phyloP scores from a whole-genome alignment of 2,888 invertebrate species.

The Troglohyphantes excavatus region DNA sequence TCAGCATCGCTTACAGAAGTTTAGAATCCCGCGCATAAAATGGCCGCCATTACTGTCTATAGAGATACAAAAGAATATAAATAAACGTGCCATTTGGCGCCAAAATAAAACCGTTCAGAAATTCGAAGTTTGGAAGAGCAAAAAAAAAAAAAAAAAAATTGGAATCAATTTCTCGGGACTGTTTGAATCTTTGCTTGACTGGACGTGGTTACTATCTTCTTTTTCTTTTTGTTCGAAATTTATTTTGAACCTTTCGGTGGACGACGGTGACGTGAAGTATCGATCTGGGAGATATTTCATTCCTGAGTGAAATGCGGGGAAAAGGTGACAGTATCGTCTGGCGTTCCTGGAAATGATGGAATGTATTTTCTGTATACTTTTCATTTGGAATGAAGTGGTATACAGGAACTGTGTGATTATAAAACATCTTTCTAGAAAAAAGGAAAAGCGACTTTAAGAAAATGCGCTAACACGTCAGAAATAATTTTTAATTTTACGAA shows the following conservation, averaged over 20 bases:
- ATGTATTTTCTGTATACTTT: background rate
- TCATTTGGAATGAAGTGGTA: too few relatives aligned
- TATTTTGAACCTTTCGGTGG: background rate
- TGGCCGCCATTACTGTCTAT: background rate
- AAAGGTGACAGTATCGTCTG: background rate
- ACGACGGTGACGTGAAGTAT: conserved; percentile 3
- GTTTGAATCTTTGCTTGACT: background rate
- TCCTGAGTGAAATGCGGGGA: background rate
- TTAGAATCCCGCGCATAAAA: background rate
- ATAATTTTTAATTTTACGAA: too few relatives aligned
- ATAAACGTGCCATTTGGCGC: background rate
- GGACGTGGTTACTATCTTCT: background rate
- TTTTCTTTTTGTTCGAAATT: background rate
- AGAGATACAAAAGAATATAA: background rate
- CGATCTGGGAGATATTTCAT: background rate
- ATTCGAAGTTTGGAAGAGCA: too few relatives aligned
- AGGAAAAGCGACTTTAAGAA: too few relatives aligned
- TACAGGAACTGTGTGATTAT: too few relatives aligned
- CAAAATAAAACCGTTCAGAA: background rate
- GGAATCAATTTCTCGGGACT: background rate
- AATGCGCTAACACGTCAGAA: too few relatives aligned
- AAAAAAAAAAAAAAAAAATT: background rate
- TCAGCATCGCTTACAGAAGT: background rate
- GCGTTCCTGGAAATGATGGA: background rate
- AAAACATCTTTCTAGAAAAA: too few relatives aligned